These are phyloP conservation scores for Corythornis cristatus DNA, from an alignment of 2,113 vertebrate species.

Conservation along the genomic window DNA sequence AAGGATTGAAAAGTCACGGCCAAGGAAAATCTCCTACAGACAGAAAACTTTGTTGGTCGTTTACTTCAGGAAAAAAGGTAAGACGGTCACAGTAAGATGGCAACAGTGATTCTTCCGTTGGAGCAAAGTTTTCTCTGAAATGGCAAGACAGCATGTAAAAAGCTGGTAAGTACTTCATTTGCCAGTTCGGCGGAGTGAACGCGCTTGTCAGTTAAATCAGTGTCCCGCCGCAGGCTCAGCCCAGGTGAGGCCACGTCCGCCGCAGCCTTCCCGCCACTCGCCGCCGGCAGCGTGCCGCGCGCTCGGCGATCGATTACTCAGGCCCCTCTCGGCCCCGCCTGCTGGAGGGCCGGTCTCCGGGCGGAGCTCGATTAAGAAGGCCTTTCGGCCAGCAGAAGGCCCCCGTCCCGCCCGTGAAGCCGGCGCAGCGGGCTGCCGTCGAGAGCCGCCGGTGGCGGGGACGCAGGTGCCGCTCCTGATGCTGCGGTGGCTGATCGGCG, in stretches of 20 bases:
- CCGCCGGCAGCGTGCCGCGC: rapidly evolving
- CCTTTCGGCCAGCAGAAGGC: rapidly evolving
- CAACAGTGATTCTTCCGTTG: rapidly evolving
- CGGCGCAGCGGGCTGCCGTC: background rate
- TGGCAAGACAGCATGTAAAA: no score
- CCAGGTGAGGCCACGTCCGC: no score
- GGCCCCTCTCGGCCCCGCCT: background rate
- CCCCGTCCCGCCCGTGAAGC: rapidly evolving
- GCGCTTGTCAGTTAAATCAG: rapidly evolving
- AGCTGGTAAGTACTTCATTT: rapidly evolving
- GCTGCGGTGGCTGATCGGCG: constrained; percentile 93
- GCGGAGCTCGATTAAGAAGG: background rate
- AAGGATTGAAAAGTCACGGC: background rate
- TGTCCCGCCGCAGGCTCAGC: no score
- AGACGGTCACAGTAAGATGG: rapidly evolving
- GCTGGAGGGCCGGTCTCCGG: background rate
- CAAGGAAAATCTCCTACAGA: background rate
- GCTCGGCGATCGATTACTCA: background rate
- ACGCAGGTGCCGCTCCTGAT: constrained; percentile 49
- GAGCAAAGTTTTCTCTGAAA: background rate
- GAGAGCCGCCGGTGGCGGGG: background rate
- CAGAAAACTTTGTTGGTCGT: rapidly evolving
- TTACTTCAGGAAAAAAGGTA: background rate
- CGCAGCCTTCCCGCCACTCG: no score
- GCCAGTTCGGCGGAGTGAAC: rapidly evolving